Base-by-base conservation (phyloP, 2,113 vertebrate species). In the Clarias macrocephalus region DNA sequence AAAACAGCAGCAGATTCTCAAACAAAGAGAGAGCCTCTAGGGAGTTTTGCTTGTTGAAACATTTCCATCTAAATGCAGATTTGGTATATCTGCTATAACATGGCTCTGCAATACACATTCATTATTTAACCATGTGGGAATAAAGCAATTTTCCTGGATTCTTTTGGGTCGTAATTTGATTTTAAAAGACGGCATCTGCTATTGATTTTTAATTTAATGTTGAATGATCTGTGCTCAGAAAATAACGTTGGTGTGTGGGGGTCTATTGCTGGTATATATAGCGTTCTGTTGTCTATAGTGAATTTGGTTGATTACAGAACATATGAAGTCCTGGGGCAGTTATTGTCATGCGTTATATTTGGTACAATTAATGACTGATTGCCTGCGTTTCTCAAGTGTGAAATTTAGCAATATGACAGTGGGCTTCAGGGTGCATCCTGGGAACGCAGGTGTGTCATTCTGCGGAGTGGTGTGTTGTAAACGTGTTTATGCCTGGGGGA, bases 31-130 rank as follows among this genome's bases (percentile, higher is more conserved):
- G 54, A 33, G 86, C 88, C 91, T 93, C 89, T 21, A 30, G 88
- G 82, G 92, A 89, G 90, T 89, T 92, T 88, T 87, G 92, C 89
- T 87, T 90, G 91, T 93, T 91, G 92, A 94, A 93, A 93, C 91
- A 93, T 93, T 95, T 94, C 92, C 75, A 95, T 95, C 93, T 95
- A 95, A 95, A 96, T 95, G 94, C 93, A 94, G 95, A 95, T 95
- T 94, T 91, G 87, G 90, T 91, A 66, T 89, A 91, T 89, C 87
- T 87, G 33, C 82, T 87, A 54, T 85, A 73, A 90, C 65, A 85
- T 88, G 56, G 80, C 83, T 85, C 79, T 83, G 52, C 72, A 85
- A 88, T 92, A 91, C 92, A 87, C 85, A 93, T 94, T 94, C 89
- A 93, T 93, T 92, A 91, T 91, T 88, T 87, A 85, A 87, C 90